Conservation (phyloP, 2,113 vertebrate genomes). For the Sciurus niger region DNA sequence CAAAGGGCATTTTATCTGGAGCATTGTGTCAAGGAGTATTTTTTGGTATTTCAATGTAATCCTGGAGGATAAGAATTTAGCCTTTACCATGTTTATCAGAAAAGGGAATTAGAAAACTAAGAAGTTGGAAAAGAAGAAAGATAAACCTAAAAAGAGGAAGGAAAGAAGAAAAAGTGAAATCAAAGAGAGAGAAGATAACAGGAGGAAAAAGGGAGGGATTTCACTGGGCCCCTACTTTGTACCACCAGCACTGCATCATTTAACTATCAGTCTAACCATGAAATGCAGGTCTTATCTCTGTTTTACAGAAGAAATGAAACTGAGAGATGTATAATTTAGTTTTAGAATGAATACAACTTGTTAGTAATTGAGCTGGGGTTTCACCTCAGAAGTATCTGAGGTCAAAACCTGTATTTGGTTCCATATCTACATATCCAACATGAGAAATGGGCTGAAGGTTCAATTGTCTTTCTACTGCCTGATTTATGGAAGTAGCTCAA, state of each 20-base stretch:
- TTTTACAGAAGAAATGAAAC: slow-evolving; percentile 1
- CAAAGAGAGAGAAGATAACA: not conserved
- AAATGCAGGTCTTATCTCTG: not conserved
- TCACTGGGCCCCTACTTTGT: not conserved
- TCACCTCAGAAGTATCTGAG: not conserved
- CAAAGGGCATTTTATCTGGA: not conserved
- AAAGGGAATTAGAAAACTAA: not conserved
- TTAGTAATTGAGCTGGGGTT: not conserved
- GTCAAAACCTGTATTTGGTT: not conserved
- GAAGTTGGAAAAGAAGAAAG: not conserved
- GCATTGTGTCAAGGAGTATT: not conserved
- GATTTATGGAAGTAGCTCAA: not conserved
- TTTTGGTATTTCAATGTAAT: not conserved
- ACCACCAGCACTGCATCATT: not conserved
- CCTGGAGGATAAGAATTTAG: not conserved
- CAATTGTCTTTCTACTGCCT: not conserved
- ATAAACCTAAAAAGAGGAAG: not conserved
- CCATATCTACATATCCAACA: not conserved
- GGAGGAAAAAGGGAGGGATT: not conserved
- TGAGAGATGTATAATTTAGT: not conserved
- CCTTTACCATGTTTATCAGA: not conserved
- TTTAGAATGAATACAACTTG: not conserved
- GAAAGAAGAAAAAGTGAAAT: not conserved
- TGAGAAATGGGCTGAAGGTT: not conserved
- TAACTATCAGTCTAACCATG: not conserved